These are phyloP conservation scores for Ferdinandea cuprea DNA, from an alignment of 2,888 invertebrate species.

Conservation along the genomic window DNA sequence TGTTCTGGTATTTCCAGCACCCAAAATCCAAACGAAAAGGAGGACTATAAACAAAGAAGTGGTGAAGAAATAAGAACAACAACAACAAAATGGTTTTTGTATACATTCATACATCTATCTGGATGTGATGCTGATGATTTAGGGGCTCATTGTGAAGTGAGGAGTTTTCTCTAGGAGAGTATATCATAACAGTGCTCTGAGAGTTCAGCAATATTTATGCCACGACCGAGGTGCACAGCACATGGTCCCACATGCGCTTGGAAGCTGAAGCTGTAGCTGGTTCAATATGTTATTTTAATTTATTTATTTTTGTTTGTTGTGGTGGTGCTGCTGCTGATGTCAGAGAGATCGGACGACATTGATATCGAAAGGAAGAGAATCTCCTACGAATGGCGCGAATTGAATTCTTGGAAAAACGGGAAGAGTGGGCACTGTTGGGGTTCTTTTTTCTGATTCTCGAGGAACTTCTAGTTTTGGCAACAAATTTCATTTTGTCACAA, in stretches of 20 bases:
- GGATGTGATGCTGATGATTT: slow-evolving; percentile 70
- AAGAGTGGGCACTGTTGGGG: slow-evolving; percentile 10
- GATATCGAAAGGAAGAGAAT: slow-evolving; percentile 54
- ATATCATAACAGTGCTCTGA: slow-evolving; percentile 65
- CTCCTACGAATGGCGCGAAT: slow-evolving; percentile 69
- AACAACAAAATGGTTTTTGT: slow-evolving; percentile 35
- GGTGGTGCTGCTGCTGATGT: slow-evolving; percentile 50
- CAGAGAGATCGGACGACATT: slow-evolving; percentile 70
- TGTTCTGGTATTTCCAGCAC: slow-evolving; percentile 72
- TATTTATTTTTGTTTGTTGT: slow-evolving; percentile 2
- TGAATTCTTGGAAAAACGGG: slow-evolving; percentile 64
- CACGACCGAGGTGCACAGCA: slow-evolving; percentile 56
- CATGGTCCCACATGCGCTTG: slow-evolving; percentile 63
- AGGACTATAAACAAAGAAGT: slow-evolving; percentile 64
- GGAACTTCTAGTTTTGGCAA: slow-evolving; percentile 51
- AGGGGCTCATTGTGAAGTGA: slow-evolving; percentile 71
- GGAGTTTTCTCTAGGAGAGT: slow-evolving; percentile 67
- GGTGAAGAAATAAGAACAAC: slow-evolving; percentile 12
- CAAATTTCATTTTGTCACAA: slow-evolving; percentile 49
- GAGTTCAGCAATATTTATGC: slow-evolving; percentile 64
- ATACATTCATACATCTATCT: slow-evolving; percentile 19
- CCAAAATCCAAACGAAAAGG: slow-evolving; percentile 49
- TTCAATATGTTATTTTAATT: too few species aligned
- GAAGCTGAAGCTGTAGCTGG: slow-evolving; percentile 26
- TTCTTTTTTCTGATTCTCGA: background rate